phyloP scores from a whole-genome alignment of 2,113 vertebrate genomes.

The Gambusia holbrooki region DNA sequence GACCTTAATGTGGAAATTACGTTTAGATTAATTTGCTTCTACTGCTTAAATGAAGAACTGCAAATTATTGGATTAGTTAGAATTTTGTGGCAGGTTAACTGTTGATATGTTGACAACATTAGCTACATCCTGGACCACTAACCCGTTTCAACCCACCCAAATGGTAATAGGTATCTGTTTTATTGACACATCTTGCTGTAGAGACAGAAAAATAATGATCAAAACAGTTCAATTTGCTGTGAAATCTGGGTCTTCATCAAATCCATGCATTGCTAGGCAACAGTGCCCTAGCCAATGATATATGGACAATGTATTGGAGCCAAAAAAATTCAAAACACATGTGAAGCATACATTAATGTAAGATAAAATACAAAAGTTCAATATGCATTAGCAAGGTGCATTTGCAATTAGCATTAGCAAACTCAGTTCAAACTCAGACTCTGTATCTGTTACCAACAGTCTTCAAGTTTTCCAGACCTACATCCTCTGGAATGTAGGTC shows the following conservation, averaged over 20 bases:
- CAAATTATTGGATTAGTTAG: background rate
- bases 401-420: too few relatives aligned
- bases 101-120: background rate
- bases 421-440: too few relatives aligned
- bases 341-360: too few relatives aligned
- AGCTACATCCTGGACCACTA: background rate
- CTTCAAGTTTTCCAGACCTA: too few relatives aligned
- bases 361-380: too few relatives aligned
- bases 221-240: constrained; percentile 79
- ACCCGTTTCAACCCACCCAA: background rate
- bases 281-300: constrained; percentile 80
- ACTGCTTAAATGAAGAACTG: background rate
- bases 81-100: background rate
- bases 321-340: constrained; percentile 13
- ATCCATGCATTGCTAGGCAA: constrained; percentile 89
- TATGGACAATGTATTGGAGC: constrained; percentile 79
- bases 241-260: constrained; percentile 84
- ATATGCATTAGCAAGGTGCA: too few relatives aligned
- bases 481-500: too few relatives aligned
- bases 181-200: background rate
- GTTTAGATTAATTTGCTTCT: background rate
- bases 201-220: background rate
- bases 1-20: background rate
- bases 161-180: background rate
- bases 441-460: too few relatives aligned